These are phyloP conservation scores for Wiebesia pumilae DNA, from an alignment of 1,140 invertebrate genomes.

Conservation along the genomic window DNA sequence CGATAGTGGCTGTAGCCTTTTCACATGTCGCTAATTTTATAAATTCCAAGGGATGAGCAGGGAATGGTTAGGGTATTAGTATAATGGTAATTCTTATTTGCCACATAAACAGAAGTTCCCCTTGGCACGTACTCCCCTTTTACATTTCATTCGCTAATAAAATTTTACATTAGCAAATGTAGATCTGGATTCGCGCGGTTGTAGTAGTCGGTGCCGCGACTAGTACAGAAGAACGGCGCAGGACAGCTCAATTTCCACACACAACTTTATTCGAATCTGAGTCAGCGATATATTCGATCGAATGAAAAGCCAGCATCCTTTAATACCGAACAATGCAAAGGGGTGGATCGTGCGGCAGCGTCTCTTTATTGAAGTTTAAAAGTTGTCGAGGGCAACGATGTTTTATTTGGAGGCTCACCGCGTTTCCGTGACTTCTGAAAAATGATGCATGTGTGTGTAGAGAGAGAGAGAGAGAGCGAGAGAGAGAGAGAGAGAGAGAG, in stretches of 20 bases:
- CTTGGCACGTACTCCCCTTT: conserved; percentile 12
- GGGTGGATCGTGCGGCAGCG: background rate
- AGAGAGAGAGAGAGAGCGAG: background rate
- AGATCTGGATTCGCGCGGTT: conserved; percentile 11
- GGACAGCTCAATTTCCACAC: background rate
- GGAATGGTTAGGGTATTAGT: background rate
- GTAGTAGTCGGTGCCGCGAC: background rate
- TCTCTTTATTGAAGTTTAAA: conserved; percentile 44
- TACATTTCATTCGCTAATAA: conserved; percentile 10
- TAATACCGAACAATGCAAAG: conserved; percentile 26
- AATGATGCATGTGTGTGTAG: conserved; percentile 5
- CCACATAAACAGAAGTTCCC: conserved; percentile 3
- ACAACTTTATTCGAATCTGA: background rate
- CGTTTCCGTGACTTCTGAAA: background rate
- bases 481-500: background rate
- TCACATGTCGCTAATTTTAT: background rate
- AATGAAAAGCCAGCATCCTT: conserved; percentile 16
- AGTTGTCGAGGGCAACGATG: conserved; percentile 35
- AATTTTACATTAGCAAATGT: conserved; percentile 47
- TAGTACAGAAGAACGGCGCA: background rate
- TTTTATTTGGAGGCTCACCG: background rate
- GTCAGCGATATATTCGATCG: conserved; percentile 8
- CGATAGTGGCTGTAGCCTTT: background rate
- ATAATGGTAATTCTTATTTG: conserved; percentile 17
- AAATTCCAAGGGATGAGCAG: background rate